phyloP scores from a whole-genome alignment of 2,797 vertebrate genomes.

The Myripristis jacobus region DNA sequence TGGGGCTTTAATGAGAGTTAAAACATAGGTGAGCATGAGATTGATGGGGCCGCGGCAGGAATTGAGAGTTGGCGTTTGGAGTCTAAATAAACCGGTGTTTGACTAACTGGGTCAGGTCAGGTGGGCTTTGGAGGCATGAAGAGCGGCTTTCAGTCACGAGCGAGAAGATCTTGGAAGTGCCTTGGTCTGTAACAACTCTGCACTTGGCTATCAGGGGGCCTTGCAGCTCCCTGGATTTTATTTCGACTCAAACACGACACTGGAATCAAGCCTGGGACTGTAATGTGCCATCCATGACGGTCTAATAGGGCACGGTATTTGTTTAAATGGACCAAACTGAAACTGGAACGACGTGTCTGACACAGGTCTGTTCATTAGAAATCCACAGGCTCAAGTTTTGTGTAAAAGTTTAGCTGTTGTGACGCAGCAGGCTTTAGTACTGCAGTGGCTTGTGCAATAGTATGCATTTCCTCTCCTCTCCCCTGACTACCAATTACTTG shows the following conservation, averaged over 20 bases:
- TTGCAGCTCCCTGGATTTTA: conserved; percentile 23
- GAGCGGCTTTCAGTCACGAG: conserved; percentile 57
- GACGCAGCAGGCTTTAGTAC: conserved; percentile 32
- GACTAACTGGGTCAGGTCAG: conserved; percentile 70
- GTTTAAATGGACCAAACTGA: too few species aligned
- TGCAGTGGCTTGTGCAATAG: conserved; percentile 32
- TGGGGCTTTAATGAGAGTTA: conserved; percentile 45
- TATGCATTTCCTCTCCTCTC: conserved; percentile 28
- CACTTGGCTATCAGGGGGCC: conserved; percentile 18
- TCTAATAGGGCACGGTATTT: background rate
- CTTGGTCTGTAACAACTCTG: conserved; percentile 2
- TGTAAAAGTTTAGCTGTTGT: conserved; percentile 16
- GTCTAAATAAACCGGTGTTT: conserved; percentile 74
- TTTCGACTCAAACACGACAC: conserved; percentile 6
- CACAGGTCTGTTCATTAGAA: background rate
- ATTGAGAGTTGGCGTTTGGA: conserved; percentile 57
- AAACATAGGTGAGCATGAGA: conserved; percentile 38
- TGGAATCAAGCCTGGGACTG: conserved; percentile 34
- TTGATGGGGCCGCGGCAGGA: conserved; percentile 23
- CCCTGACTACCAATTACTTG: conserved; percentile 47
- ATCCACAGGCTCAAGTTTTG: background rate
- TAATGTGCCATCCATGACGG: background rate
- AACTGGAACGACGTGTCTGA: background rate
- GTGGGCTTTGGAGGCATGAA: conserved; percentile 39
- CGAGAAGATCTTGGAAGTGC: conserved; percentile 31